A percentile compares a stretch with the other conserved stretches of the same genome.
These are phyloP conservation scores for Acronicta alni DNA, from an alignment of 2,888 invertebrate species.

Conservation along the genomic window DNA sequence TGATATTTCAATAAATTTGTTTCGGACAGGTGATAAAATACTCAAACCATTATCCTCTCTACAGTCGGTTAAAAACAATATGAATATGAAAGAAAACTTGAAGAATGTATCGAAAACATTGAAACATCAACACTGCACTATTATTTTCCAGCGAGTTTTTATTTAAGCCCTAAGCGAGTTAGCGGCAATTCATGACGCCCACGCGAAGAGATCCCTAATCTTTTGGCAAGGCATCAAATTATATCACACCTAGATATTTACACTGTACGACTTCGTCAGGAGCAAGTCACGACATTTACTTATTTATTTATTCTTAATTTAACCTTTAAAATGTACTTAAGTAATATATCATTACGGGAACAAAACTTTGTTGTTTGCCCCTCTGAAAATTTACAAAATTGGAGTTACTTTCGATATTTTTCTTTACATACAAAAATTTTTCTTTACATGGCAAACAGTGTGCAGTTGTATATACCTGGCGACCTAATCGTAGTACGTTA, in stretches of 20 bases:
- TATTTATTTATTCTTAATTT: too few relatives aligned
- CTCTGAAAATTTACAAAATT: too few relatives aligned
- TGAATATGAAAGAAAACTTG: conserved; percentile 37
- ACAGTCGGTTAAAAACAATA: conserved; percentile 30
- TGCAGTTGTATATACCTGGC: too few relatives aligned
- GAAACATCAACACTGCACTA: conserved; percentile 52
- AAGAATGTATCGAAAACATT: conserved; percentile 50
- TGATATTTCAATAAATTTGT: conserved; percentile 10
- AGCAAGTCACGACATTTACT: not conserved
- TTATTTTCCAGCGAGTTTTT: conserved; percentile 54
- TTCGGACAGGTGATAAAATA: conserved; percentile 39
- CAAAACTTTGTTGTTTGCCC: too few relatives aligned
- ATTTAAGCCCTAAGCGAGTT: conserved; percentile 66
- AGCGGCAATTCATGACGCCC: conserved; percentile 75
- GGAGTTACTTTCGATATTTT: too few relatives aligned
- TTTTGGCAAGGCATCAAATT: conserved; percentile 81
- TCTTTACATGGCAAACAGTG: too few relatives aligned
- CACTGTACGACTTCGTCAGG: conserved; percentile 51
- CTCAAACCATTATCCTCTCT: conserved; percentile 21
- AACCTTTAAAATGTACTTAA: not conserved
- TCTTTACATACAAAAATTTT: too few relatives aligned
- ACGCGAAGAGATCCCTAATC: conserved; percentile 77
- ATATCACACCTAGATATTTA: conserved; percentile 75
- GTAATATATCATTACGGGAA: too few relatives aligned
- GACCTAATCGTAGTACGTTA: too few relatives aligned